Evolutionary conservation across 2,888 invertebrate species (phyloP).

Genomic region (Cataglyphis livida): DNA sequence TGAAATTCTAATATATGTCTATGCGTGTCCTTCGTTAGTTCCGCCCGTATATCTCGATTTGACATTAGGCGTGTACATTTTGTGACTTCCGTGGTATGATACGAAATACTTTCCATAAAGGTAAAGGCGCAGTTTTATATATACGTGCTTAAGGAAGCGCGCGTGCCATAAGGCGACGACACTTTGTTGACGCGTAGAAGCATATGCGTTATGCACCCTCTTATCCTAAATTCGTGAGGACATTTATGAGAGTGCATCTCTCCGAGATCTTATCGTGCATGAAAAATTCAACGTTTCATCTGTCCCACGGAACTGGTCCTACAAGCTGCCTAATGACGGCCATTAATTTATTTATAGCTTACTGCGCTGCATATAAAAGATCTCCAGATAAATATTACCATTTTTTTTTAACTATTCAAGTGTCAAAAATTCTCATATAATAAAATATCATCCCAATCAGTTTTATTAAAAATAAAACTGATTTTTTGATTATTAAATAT

Average conservation of each 20-base stretch:
- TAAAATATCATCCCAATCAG: background rate
- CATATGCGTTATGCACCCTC: constrained; percentile 53
- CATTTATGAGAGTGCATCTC: constrained; percentile 72
- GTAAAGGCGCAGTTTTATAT: constrained; percentile 70
- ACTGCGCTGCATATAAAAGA: constrained; percentile 40
- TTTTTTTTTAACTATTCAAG: background rate
- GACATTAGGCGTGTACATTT: constrained; percentile 38
- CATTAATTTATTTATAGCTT: constrained; percentile 69
- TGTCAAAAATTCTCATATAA: background rate
- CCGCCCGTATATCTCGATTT: constrained; percentile 14
- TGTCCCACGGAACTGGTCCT: constrained; percentile 58
- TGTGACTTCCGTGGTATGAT: constrained; percentile 37
- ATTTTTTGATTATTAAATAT: constrained; percentile 63
- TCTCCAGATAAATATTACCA: constrained; percentile 54
- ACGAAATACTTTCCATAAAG: constrained; percentile 76
- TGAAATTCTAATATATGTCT: constrained; percentile 45
- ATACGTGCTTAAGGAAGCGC: constrained; percentile 27
- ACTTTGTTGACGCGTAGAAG: constrained; percentile 71
- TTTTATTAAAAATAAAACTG: constrained; percentile 17
- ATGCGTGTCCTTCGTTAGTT: background rate
- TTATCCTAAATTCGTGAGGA: constrained; percentile 77
- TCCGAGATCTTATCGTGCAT: constrained; percentile 72
- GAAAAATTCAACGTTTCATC: constrained; percentile 76
- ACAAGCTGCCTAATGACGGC: constrained; percentile 61
- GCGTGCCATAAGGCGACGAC: constrained; percentile 72